Conservation (phyloP, 2,888 invertebrate genomes). For the Drosophila robusta region DNA sequence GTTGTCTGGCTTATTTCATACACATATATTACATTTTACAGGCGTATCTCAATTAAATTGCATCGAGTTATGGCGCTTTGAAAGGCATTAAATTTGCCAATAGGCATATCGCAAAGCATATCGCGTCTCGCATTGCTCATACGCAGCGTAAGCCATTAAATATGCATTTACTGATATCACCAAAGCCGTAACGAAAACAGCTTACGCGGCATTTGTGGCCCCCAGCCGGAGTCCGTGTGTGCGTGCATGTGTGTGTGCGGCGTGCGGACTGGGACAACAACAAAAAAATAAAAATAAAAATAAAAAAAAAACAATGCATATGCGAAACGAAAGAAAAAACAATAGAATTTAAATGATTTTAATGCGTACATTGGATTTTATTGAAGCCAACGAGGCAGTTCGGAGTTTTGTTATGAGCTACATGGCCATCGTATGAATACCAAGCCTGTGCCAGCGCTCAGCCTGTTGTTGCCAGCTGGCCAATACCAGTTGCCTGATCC, state of each 20-base stretch:
- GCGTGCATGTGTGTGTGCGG: slow-evolving; percentile 20
- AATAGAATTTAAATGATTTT: slow-evolving; percentile 83
- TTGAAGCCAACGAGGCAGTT: slow-evolving; percentile 58
- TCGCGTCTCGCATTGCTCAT: slow-evolving; percentile 63
- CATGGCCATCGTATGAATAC: slow-evolving; percentile 68
- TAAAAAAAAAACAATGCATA: slow-evolving; percentile 53
- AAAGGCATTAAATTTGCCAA: slow-evolving; percentile 32
- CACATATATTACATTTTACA: slow-evolving; percentile 10
- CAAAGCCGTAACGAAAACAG: slow-evolving; percentile 75
- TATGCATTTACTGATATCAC: slow-evolving; percentile 79
- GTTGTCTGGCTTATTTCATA: background rate
- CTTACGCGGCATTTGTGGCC: slow-evolving; percentile 66
- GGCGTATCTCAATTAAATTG: slow-evolving; percentile 11
- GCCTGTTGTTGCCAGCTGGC: slow-evolving; percentile 5
- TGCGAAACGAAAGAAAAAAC: slow-evolving; percentile 60
- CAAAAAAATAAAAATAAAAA: slow-evolving; percentile 23
- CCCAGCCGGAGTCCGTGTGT: background rate
- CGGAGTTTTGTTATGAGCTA: slow-evolving; percentile 62
- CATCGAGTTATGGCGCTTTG: slow-evolving; percentile 42
- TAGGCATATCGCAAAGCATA: slow-evolving; percentile 35
- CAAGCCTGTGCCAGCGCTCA: slow-evolving; percentile 37
- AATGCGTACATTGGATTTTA: slow-evolving; percentile 81
- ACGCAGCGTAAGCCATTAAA: slow-evolving; percentile 73
- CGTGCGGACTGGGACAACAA: slow-evolving; percentile 18
- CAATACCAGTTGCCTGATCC: slow-evolving; percentile 11